Evolutionary conservation across 2,888 invertebrate species (phyloP).

Genomic region (Ophion slaviceki): DNA sequence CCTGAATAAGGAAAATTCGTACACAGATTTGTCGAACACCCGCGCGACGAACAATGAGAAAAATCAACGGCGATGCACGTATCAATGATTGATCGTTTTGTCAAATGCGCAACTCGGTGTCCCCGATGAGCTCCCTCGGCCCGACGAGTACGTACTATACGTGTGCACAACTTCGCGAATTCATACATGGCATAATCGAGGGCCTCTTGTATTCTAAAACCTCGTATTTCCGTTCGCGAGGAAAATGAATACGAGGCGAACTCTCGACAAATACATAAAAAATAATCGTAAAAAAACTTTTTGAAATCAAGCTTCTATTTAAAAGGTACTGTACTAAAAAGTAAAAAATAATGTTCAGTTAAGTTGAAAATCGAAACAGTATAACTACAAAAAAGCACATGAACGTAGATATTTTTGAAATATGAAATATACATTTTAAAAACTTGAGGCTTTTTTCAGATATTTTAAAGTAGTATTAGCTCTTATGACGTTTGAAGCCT

Average conservation of each 20-base stretch:
- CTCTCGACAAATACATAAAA: not conserved
- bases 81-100: not conserved
- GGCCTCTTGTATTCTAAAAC: not conserved
- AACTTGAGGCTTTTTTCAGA: too few relatives aligned
- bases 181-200: constrained; percentile 22
- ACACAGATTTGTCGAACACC: not conserved
- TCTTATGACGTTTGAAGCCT: too few relatives aligned
- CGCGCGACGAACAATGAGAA: not conserved
- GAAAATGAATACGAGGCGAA: not conserved
- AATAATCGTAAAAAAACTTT: too few relatives aligned
- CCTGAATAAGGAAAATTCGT: constrained; percentile 33
- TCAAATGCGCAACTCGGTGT: constrained; percentile 3
- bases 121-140: constrained; percentile 9
- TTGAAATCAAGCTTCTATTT: too few relatives aligned
- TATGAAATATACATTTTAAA: too few relatives aligned
- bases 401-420: too few relatives aligned
- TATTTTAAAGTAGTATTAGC: too few relatives aligned
- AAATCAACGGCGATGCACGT: not conserved
- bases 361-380: too few relatives aligned
- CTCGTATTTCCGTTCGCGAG: not conserved
- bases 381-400: too few relatives aligned
- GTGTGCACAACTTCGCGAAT: not conserved
- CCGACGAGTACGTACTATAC: not conserved
- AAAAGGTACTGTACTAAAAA: too few relatives aligned
- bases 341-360: too few relatives aligned